Conservation (phyloP, 2,797 vertebrate genomes). For the Gymnoscopelus braueri region DNA sequence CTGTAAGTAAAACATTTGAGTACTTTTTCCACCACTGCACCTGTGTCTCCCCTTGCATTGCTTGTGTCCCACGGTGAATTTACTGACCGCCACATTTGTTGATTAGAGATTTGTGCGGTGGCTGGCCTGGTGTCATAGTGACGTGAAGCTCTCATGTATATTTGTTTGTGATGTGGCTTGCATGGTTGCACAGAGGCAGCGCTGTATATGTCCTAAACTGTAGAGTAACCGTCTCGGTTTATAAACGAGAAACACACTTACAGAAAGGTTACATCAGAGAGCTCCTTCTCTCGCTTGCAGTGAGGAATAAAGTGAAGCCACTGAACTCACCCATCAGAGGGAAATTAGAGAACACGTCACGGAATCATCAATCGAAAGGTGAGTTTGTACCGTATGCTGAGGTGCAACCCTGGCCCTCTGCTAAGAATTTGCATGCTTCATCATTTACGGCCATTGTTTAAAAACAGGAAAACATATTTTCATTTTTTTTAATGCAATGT, state of each 20-base stretch:
- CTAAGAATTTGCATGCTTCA: background rate
- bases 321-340: constrained; percentile 70
- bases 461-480: background rate
- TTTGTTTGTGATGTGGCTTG: background rate
- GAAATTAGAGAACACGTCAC: constrained; percentile 69
- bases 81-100: background rate
- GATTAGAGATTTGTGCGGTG: background rate
- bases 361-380: constrained; percentile 44
- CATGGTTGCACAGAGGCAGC: background rate
- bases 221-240: background rate
- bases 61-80: background rate
- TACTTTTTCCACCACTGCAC: too few relatives aligned
- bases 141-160: background rate
- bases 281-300: constrained; percentile 76
- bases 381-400: constrained; percentile 36
- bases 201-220: background rate
- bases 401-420: background rate
- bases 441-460: background rate
- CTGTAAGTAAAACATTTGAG: too few relatives aligned
- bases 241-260: background rate
- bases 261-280: constrained; percentile 18
- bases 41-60: background rate
- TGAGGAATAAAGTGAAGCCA: constrained; percentile 83
- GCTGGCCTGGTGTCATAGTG: constrained; percentile 5
- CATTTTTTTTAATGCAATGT: background rate